Evolutionary conservation across 2,797 vertebrate species (phyloP).

Genomic region (Platyrinchus mystaceus): DNA sequence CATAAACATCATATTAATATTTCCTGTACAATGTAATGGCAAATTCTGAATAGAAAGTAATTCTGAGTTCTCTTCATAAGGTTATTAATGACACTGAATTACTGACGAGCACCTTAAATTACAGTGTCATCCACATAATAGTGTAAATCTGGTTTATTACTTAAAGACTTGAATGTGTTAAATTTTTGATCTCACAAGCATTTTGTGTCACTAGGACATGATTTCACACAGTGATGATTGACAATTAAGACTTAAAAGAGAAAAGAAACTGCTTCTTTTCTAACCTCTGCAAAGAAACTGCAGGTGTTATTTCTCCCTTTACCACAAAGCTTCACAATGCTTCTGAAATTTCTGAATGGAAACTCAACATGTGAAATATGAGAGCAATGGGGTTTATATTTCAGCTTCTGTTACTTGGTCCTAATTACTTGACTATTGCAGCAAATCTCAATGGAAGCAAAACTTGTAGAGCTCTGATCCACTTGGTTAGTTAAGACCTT

Average conservation of each 20-base stretch:
- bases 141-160: background rate
- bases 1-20: background rate
- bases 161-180: background rate
- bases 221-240: background rate
- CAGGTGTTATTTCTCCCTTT: background rate
- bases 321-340: background rate
- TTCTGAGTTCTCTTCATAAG: background rate
- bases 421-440: background rate
- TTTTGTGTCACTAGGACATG: background rate
- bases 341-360: conserved; percentile 39
- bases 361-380: background rate
- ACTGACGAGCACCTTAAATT: background rate
- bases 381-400: background rate
- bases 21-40: background rate
- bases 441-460: background rate
- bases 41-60: background rate
- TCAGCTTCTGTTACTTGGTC: background rate
- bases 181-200: background rate
- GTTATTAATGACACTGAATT: background rate
- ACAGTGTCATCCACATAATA: background rate
- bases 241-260: conserved; percentile 1
- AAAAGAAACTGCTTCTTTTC: background rate
- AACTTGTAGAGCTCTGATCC: background rate
- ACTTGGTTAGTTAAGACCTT: background rate
- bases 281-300: background rate